Percentiles rank a stretch among this genome's conserved stretches.
These are phyloP conservation scores for Olivierus martensii DNA, from an alignment of 1,140 invertebrate genomes.

Conservation along the genomic window DNA sequence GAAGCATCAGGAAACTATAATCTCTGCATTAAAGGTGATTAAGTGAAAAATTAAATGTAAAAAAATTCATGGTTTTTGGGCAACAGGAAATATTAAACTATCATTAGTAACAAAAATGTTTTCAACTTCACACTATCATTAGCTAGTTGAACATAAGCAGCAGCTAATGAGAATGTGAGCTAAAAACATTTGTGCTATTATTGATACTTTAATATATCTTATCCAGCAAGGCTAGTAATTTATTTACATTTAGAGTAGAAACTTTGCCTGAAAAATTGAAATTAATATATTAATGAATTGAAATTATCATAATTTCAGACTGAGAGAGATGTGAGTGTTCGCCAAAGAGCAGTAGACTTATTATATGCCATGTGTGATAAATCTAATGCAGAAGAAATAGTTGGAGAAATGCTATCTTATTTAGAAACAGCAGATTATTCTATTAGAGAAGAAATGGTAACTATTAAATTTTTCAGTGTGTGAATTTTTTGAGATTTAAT, in stretches of 20 bases:
- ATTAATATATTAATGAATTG: neutral
- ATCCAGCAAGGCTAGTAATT: too few species aligned
- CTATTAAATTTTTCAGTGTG: slow-evolving; percentile 6
- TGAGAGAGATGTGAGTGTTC: slow-evolving; percentile 97
- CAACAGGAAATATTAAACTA: too few species aligned
- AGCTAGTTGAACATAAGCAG: too few species aligned
- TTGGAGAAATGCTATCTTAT: slow-evolving; percentile 98
- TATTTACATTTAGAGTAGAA: too few species aligned
- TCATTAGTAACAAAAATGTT: too few species aligned
- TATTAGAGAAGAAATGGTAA: slow-evolving; percentile 97
- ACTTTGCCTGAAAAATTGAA: too few species aligned
- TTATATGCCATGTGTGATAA: slow-evolving; percentile 99
- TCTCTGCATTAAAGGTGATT: slow-evolving; percentile 84
- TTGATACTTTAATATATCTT: too few species aligned
- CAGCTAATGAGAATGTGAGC: too few species aligned
- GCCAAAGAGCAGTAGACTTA: slow-evolving; percentile 97
- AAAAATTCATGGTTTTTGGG: too few species aligned
- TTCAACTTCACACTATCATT: too few species aligned
- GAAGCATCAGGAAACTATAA: slow-evolving; percentile 99
- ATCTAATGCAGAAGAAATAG: slow-evolving; percentile 98
- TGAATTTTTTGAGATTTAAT: neutral
- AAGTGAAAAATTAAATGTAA: too few species aligned
- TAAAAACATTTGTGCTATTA: too few species aligned
- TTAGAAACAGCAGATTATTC: slow-evolving; percentile 99
- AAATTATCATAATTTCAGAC: slow-evolving; percentile 41